phyloP scores from a whole-genome alignment of 2,888 invertebrate species.

The Lacanobia oleracea region DNA sequence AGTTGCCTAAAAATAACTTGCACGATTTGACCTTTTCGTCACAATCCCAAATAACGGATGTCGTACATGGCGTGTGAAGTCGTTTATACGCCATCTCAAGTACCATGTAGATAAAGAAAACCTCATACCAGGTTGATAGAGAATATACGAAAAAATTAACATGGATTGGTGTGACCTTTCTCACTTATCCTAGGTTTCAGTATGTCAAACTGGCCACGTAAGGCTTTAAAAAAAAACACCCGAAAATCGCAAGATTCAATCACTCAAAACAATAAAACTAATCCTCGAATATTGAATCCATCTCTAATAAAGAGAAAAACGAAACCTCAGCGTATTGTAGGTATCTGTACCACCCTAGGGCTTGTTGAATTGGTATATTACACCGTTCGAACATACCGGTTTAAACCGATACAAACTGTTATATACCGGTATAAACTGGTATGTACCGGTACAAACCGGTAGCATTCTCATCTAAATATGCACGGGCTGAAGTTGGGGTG shows the following conservation, averaged over 20 bases:
- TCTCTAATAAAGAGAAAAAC: not conserved
- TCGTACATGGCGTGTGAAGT: no score
- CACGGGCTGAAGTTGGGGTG: constrained; percentile 18
- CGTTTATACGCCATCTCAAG: no score
- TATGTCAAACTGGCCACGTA: no score
- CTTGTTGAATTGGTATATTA: not conserved
- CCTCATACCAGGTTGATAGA: no score
- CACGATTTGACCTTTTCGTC: not conserved
- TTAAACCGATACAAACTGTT: constrained; percentile 7
- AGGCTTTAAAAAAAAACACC: no score
- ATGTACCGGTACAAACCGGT: constrained; percentile 2
- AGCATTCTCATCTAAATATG: constrained; percentile 48
- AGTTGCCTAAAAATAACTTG: not conserved
- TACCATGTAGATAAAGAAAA: no score
- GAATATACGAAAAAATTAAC: no score
- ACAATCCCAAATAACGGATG: no score
- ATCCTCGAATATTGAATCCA: not conserved
- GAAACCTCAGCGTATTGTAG: not conserved
- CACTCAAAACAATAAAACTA: not conserved
- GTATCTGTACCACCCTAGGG: not conserved
- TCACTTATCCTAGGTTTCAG: no score
- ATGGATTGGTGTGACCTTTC: no score
- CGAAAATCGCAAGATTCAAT: not conserved
- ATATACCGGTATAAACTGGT: not conserved
- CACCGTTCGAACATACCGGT: not conserved